Evolutionary conservation across 2,797 vertebrate species (phyloP).

Genomic region (Protonibea diacanthus): DNA sequence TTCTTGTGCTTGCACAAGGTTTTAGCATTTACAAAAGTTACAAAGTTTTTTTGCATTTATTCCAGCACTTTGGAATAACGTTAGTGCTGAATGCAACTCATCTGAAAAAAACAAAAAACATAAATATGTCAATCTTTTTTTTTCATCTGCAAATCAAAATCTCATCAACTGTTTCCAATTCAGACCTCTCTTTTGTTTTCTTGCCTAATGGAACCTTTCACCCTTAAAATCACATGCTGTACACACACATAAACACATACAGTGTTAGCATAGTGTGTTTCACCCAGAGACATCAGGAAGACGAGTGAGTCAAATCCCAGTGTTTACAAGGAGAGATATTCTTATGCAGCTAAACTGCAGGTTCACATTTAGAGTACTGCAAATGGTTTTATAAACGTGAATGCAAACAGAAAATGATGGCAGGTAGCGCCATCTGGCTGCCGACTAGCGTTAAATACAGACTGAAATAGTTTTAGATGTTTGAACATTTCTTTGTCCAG

Average conservation of each 20-base stretch:
- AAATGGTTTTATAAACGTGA: neutral
- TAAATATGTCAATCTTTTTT: neutral
- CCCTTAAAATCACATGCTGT: neutral
- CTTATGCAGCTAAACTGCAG: neutral
- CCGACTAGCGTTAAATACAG: neutral
- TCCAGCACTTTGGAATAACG: neutral
- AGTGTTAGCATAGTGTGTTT: neutral
- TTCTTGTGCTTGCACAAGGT: neutral
- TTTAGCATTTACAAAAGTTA: neutral
- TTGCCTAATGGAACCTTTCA: neutral
- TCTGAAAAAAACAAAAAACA: neutral
- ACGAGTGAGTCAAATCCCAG: neutral
- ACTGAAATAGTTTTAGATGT: neutral
- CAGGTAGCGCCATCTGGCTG: constrained; percentile 63
- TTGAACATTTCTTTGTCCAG: neutral
- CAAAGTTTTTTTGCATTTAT: neutral
- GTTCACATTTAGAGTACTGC: constrained; percentile 2
- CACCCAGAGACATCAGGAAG: neutral
- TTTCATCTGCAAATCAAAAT: constrained; percentile 1
- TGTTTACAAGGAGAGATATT: constrained; percentile 12
- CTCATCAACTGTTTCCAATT: neutral
- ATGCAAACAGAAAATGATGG: neutral
- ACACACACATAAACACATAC: neutral
- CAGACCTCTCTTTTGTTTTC: neutral
- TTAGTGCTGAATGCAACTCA: neutral